These are phyloP conservation scores for Magallana ariakensis DNA, from an alignment of 1,140 invertebrate genomes.

Conservation along the genomic window DNA sequence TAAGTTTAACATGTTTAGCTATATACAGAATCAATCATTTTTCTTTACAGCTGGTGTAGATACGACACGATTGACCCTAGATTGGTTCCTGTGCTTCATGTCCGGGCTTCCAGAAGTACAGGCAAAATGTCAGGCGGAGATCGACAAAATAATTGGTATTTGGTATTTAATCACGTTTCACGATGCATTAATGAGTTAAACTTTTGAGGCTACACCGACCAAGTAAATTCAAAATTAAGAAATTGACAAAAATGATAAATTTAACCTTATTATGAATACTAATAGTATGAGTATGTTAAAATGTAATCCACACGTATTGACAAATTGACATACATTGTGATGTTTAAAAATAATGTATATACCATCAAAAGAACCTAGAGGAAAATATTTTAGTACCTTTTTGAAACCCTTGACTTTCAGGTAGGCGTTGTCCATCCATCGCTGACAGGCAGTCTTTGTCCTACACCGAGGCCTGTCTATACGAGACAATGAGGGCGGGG, in stretches of 20 bases:
- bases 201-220: background rate
- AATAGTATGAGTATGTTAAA: background rate
- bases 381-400: background rate
- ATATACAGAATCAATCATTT: background rate
- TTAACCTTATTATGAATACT: background rate
- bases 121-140: conserved; percentile 32
- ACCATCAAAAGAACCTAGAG: too few relatives aligned
- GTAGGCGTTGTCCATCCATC: background rate
- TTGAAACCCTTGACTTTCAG: background rate
- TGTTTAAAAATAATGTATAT: too few relatives aligned
- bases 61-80: background rate
- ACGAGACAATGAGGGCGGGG: conserved; percentile 43
- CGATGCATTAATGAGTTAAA: background rate
- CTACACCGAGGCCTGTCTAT: conserved; percentile 42
- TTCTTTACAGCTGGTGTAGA: conserved; percentile 3
- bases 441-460: conserved; percentile 28
- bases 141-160: conserved; percentile 22
- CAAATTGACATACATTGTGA: background rate
- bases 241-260: background rate
- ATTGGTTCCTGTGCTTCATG: conserved; percentile 17
- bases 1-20: too few relatives aligned
- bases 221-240: background rate
- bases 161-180: background rate
- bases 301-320: background rate
- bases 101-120: conserved; percentile 21